Evolutionary conservation across 2,888 invertebrate species (phyloP).

Genomic region (Eumerus sabulonum): DNA sequence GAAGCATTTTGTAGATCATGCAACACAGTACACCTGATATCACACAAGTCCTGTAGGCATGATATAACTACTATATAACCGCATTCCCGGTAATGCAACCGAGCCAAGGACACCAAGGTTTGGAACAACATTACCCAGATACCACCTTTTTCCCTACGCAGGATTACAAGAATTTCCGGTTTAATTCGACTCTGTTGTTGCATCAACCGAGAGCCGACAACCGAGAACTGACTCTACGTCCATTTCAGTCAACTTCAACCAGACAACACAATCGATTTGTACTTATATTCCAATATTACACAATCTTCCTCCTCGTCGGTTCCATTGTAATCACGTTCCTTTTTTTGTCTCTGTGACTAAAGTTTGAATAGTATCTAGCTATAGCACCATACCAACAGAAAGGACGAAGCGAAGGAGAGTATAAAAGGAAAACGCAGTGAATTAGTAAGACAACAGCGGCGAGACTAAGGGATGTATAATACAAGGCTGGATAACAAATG

Average conservation of each 20-base stretch:
- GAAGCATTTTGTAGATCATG: no score
- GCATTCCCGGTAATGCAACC: neutral
- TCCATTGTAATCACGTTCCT: neutral
- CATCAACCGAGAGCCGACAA: conserved; percentile 12
- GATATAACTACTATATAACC: no score
- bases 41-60: no score
- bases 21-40: no score
- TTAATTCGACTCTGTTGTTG: conserved; percentile 16
- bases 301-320: conserved; percentile 43
- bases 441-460: conserved; percentile 46
- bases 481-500: conserved; percentile 65
- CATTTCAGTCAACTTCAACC: conserved; percentile 1
- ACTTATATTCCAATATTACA: conserved; percentile 67
- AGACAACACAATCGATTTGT: conserved; percentile 66
- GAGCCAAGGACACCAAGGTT: conserved; percentile 28
- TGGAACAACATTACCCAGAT: conserved; percentile 22
- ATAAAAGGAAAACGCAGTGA: conserved; percentile 34
- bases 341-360: neutral
- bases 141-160: neutral
- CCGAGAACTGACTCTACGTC: conserved; percentile 41
- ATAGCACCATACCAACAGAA: no score
- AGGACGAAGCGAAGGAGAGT: conserved; percentile 2
- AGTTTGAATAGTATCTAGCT: neutral
- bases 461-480: conserved; percentile 39
- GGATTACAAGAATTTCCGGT: conserved; percentile 54